Base-by-base conservation (phyloP, 2,888 invertebrate genomes). In the Ennomos quercinarius region DNA sequence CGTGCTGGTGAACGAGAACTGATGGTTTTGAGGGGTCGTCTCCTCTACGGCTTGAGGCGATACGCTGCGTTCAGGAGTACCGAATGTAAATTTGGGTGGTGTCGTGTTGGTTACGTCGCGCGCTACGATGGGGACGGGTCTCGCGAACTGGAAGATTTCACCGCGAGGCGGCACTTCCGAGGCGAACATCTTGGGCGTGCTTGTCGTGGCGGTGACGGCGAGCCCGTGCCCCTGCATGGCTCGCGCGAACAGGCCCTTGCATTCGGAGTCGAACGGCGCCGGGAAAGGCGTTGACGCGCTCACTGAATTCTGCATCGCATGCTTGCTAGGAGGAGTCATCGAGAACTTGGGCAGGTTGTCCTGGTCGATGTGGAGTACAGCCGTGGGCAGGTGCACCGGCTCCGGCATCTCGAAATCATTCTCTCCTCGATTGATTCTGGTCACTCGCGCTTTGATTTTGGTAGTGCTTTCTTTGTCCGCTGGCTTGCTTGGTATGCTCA, bases 321-420 rank as follows among this genome's bases (percentile, higher is more conserved):
- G 9, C 1, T 9, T 61, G 40, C 49, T 50, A 10, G 57, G 44
- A 27, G 10, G 9, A 41, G 10, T 13, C 71, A 58, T 37, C 6
- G 81, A 73, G 65, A 89, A 85, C 39, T 82, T 85, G 1, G 88
- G 88, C 60, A 89, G 72, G 55, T 87, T 84, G 47, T 85, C 72
- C 60, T 80, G 67, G 57, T 87, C 84, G 61, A 89, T 87, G 58
- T 81, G 73, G 58, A 89, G 72, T 13, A 75, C 73, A 4, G 73
- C 84, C 34, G 78, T 74, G 4, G 89, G 87, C 39, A 90, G 68
- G 50, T 80, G 62, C 2, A 69, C 58, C 6, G 68, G 55, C 39
- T 71, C 71, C 9, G 73, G 78, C 40, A 68, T 13, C 8, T 66
- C 61, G 8, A 66, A 68, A 13, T 38, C 43, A n/a, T 54, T 63